Base-by-base conservation (phyloP, 1,140 invertebrate genomes). In the Temnothorax nylanderi region DNA sequence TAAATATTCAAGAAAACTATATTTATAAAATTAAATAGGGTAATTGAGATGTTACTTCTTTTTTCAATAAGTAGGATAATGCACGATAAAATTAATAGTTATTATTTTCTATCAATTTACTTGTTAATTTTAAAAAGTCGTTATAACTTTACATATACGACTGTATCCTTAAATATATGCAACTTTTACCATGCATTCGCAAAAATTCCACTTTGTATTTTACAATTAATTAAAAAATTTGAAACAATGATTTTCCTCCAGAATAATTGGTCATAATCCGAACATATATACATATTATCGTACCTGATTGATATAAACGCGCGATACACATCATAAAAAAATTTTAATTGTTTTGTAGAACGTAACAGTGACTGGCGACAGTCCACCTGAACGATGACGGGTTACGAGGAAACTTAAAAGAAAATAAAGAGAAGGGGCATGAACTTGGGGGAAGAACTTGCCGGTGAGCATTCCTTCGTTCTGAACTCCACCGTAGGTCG, bases 391-490 rank as follows among this genome's bases (percentile, higher is more conserved):
- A 72, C 65, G 88, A 76, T 89, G 76, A 84, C 77, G 34, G 32
- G 51, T 7, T 26, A 58, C 47, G 41, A 21, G 32, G n/a, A 69
- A 60, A 67, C 34, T 67, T 60, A n/a, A 51, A 87, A 75, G 41
- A 81, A 75, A 84, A 74, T 41, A 64, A 87, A 65, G 6, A 49
- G 34, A 32, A 71, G 21, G 60, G 3, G 49, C 74, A 71, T 37
- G 49, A 58, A 82, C 65, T 58, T 7, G 87, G 67, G 76, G 58
- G 74, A 88, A 90, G 62, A 88, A 85, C 69, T 80, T 76, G 90
- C 88, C 91, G 81, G 88, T 85, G 89, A 81, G 72, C 89, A 90
- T 90, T 86, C 89, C 88, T 82, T n/a, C 32, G 86, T 71, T 54
- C 58, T 74, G 64, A 69, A 86, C 65, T 77, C 56, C 64, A 51